Evolutionary conservation across 2,888 invertebrate genomes (phyloP).

Genomic region (Euzophera pinguis): DNA sequence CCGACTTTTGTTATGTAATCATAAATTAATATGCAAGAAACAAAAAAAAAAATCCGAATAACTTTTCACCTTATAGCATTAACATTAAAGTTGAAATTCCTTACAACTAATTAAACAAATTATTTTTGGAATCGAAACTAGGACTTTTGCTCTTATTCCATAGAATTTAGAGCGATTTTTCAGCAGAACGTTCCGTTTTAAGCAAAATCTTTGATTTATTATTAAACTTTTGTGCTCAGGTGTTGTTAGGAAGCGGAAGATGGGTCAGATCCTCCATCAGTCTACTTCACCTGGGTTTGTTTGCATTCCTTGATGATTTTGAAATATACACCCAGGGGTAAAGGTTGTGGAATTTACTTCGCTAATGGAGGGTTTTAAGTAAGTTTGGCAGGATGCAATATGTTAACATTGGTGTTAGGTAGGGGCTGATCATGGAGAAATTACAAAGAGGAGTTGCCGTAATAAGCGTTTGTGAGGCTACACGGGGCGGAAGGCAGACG

Average conservation of each 20-base stretch:
- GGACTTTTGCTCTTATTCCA: conserved; percentile 12
- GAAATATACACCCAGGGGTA: conserved; percentile 33
- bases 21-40: conserved; percentile 1
- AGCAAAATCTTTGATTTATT: conserved; percentile 31
- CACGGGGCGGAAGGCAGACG: too few relatives aligned
- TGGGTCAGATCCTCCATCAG: conserved; percentile 50
- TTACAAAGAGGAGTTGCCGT: too few relatives aligned
- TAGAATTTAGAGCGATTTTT: conserved; percentile 16
- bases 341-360: conserved; percentile 24
- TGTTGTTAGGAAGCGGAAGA: conserved; percentile 48
- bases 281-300: conserved; percentile 25
- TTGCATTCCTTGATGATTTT: conserved; percentile 35
- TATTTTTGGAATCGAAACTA: background rate
- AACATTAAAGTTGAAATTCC: background rate
- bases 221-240: conserved; percentile 26
- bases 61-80: background rate
- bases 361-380: conserved; percentile 11
- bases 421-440: too few relatives aligned
- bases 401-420: background rate
- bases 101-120: background rate
- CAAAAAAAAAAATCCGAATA: background rate
- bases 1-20: background rate
- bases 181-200: conserved; percentile 27
- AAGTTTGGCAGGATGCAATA: conserved; percentile 5
- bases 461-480: too few relatives aligned